Conservation (phyloP, 1,140 invertebrate genomes). For the Psix sp. region DNA sequence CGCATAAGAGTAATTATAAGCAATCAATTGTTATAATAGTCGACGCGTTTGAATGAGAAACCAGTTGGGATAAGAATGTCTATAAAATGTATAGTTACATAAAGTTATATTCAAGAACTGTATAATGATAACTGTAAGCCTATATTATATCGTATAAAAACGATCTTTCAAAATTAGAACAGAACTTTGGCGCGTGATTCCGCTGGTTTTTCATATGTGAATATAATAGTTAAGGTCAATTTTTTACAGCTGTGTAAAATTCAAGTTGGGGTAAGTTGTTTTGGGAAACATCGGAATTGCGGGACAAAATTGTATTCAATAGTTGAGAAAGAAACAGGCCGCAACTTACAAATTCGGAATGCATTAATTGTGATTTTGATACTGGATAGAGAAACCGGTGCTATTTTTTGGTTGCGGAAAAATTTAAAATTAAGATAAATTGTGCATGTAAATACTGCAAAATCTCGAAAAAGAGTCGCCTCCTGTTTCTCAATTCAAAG, state of each 20-base stretch:
- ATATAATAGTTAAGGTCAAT: slow-evolving; percentile 22
- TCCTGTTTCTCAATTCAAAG: slow-evolving; percentile 29
- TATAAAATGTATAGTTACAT: slow-evolving; percentile 51
- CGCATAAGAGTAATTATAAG: slow-evolving; percentile 18
- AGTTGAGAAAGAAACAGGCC: not conserved
- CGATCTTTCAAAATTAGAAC: slow-evolving; percentile 31
- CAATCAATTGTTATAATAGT: slow-evolving; percentile 37
- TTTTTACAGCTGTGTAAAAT: slow-evolving; percentile 21
- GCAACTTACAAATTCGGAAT: not conserved
- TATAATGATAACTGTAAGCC: slow-evolving; percentile 52
- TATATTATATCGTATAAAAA: slow-evolving; percentile 51
- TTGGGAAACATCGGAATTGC: slow-evolving; percentile 4
- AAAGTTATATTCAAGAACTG: slow-evolving; percentile 46
- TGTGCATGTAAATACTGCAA: slow-evolving; percentile 14
- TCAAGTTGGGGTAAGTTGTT: not conserved
- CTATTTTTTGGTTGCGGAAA: slow-evolving; percentile 40
- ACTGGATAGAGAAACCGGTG: slow-evolving; percentile 18
- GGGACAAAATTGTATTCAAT: not conserved
- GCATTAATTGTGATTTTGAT: slow-evolving; percentile 12
- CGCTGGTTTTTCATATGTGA: slow-evolving; percentile 18
- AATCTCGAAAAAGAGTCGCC: not conserved
- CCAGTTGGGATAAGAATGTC: slow-evolving; percentile 24
- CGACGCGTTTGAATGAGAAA: slow-evolving; percentile 8
- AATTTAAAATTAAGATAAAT: slow-evolving; percentile 3
- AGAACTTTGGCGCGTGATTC: slow-evolving; percentile 8